A percentile compares a stretch with the other conserved stretches of the same genome.
Conservation (phyloP, 1,140 invertebrate species). For the Diorhabda carinulata region DNA sequence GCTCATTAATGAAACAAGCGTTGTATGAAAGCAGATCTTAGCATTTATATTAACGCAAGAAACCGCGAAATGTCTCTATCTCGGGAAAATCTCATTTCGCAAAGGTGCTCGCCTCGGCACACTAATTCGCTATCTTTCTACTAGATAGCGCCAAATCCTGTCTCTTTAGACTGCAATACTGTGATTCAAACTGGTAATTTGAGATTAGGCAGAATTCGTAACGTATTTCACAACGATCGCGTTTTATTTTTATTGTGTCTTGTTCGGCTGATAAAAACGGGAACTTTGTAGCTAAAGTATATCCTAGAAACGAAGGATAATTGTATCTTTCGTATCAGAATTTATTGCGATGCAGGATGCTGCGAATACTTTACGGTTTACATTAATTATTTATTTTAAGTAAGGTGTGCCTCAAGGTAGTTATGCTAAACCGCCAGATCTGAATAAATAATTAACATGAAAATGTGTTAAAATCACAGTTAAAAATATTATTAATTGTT, state of each 20-base stretch:
- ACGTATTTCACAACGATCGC: conserved; percentile 16
- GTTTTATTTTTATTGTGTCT: conserved; percentile 9
- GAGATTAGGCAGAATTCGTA: conserved; percentile 18
- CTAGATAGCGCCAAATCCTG: conserved; percentile 16
- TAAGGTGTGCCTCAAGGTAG: too few relatives aligned
- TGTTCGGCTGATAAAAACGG: conserved; percentile 16
- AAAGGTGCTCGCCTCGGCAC: conserved; percentile 10
- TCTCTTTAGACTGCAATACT: conserved; percentile 15
- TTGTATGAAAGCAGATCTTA: conserved; percentile 15
- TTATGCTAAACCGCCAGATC: too few relatives aligned
- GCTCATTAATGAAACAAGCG: not conserved
- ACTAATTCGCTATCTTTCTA: conserved; percentile 9
- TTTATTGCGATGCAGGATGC: too few relatives aligned
- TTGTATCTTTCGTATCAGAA: not conserved
- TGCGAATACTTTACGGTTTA: too few relatives aligned
- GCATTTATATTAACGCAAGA: conserved; percentile 18
- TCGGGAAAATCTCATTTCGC: conserved; percentile 16
- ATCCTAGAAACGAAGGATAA: not conserved
- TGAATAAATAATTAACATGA: too few relatives aligned
- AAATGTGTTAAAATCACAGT: too few relatives aligned
- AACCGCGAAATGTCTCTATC: conserved; percentile 14
- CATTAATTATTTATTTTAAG: too few relatives aligned
- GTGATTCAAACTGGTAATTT: conserved; percentile 21
- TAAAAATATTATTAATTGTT: too few relatives aligned
- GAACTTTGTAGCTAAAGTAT: not conserved